Percentiles rank a stretch among this genome's conserved stretches.
phyloP scores from a whole-genome alignment of 1,140 invertebrate genomes.

The Batillaria attramentaria region DNA sequence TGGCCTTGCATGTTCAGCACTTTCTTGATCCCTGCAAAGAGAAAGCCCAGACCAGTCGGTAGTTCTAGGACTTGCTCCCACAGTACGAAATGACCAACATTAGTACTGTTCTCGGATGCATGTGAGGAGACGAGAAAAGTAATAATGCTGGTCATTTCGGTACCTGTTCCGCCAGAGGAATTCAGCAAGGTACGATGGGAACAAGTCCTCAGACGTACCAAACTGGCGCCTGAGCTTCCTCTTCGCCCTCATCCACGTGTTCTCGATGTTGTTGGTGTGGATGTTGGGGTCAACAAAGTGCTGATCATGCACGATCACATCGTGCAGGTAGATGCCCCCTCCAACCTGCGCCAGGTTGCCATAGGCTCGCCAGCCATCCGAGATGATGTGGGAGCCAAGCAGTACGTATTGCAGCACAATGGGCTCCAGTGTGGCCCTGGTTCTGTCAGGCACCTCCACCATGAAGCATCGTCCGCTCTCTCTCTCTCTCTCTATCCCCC shows the following conservation, averaged over 20 bases:
- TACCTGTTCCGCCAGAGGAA: constrained; percentile 30
- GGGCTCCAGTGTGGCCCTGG: constrained; percentile 28
- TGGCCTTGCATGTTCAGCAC: constrained; percentile 2
- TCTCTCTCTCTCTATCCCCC: constrained; percentile 35
- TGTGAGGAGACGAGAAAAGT: background rate
- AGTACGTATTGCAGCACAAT: constrained; percentile 35
- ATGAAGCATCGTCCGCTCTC: constrained; percentile 24
- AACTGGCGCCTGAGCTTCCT: constrained; percentile 28
- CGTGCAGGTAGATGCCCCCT: constrained; percentile 25
- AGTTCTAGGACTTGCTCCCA: background rate
- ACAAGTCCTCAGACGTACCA: constrained; percentile 22
- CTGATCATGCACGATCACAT: constrained; percentile 23
- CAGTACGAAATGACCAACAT: constrained; percentile 3
- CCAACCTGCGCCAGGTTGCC: constrained; percentile 19
- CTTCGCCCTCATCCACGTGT: constrained; percentile 36
- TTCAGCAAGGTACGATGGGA: constrained; percentile 29
- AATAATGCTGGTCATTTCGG: background rate
- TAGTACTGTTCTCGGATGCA: constrained; percentile 1
- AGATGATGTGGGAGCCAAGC: constrained; percentile 36
- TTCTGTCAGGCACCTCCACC: constrained; percentile 33
- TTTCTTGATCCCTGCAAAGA: constrained; percentile 3
- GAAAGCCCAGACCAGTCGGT: background rate
- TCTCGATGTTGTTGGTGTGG: constrained; percentile 35
- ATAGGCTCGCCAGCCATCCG: constrained; percentile 42
- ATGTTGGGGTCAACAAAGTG: constrained; percentile 32